phyloP scores from a whole-genome alignment of 2,888 invertebrate genomes.

The Trichacis sp. region DNA sequence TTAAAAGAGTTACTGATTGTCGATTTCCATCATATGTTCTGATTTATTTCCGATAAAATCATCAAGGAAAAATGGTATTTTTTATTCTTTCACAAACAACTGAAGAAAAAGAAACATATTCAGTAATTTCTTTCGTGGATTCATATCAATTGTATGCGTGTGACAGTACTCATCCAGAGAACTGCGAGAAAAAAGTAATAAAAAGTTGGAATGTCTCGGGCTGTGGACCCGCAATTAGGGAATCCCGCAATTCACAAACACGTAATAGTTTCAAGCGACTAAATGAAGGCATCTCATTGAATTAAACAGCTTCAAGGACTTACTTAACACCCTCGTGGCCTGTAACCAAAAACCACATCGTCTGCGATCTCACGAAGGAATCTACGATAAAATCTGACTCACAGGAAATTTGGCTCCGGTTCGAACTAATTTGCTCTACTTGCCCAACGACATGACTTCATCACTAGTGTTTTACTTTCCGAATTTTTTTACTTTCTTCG shows the following conservation, averaged over 20 bases:
- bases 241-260: slow-evolving; percentile 30
- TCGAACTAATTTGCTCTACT: slow-evolving; percentile 23
- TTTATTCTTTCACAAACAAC: too few species aligned
- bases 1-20: too few species aligned
- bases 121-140: too few species aligned
- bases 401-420: slow-evolving; percentile 28
- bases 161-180: too few species aligned
- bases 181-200: too few species aligned
- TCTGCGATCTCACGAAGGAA: slow-evolving; percentile 24
- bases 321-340: slow-evolving; percentile 32
- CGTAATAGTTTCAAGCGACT: slow-evolving; percentile 22
- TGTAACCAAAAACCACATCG: slow-evolving; percentile 27
- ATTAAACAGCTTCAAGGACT: slow-evolving; percentile 37
- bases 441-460: slow-evolving; percentile 28
- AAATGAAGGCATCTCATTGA: slow-evolving; percentile 31
- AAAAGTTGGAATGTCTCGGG: background rate
- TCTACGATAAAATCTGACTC: slow-evolving; percentile 26
- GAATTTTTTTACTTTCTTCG: slow-evolving; percentile 17
- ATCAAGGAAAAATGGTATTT: too few species aligned
- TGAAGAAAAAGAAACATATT: too few species aligned
- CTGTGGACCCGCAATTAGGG: slow-evolving; percentile 23
- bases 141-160: too few species aligned
- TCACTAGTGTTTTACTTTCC: slow-evolving; percentile 17
- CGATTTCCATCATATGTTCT: too few species aligned
- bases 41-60: too few species aligned